Evolutionary conservation across 2,888 invertebrate species (phyloP).

Genomic region (Morpho helenor): DNA sequence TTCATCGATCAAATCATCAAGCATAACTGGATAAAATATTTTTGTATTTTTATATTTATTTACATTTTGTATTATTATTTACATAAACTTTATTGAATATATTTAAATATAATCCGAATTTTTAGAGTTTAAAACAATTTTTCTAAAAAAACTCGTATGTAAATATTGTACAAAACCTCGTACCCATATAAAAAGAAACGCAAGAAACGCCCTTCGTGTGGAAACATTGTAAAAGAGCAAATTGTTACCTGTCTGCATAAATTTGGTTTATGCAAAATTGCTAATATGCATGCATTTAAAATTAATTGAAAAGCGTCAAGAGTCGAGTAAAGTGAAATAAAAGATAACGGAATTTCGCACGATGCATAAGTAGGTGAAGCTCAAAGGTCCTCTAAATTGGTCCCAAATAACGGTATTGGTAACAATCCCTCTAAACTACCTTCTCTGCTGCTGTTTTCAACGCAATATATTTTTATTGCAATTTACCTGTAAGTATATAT

Average conservation of each 20-base stretch:
- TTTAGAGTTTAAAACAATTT: background rate
- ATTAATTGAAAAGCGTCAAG: slow-evolving; percentile 11
- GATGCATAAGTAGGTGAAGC: slow-evolving; percentile 9
- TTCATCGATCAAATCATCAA: too few relatives aligned
- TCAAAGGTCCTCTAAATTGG: slow-evolving; percentile 20
- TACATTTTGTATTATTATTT: too few relatives aligned
- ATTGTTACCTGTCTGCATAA: background rate
- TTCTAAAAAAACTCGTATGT: background rate
- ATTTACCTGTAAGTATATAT: background rate
- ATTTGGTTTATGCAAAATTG: slow-evolving; percentile 7
- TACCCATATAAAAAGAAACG: background rate
- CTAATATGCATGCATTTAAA: slow-evolving; percentile 16
- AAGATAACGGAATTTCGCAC: slow-evolving; percentile 15
- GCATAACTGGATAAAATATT: too few relatives aligned
- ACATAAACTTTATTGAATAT: too few relatives aligned
- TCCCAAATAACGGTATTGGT: slow-evolving; percentile 25
- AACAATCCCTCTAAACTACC: slow-evolving; percentile 17
- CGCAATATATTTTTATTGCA: slow-evolving; percentile 20
- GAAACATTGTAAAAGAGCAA: background rate
- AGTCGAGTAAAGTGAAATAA: slow-evolving; percentile 10
- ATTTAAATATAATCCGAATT: too few relatives aligned
- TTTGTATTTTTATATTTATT: too few relatives aligned
- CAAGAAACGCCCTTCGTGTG: slow-evolving; percentile 1
- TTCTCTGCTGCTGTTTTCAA: slow-evolving; percentile 22
- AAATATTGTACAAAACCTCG: too few relatives aligned